Conservation (phyloP, 2,888 invertebrate species). For the Epinotia brunnichana region DNA sequence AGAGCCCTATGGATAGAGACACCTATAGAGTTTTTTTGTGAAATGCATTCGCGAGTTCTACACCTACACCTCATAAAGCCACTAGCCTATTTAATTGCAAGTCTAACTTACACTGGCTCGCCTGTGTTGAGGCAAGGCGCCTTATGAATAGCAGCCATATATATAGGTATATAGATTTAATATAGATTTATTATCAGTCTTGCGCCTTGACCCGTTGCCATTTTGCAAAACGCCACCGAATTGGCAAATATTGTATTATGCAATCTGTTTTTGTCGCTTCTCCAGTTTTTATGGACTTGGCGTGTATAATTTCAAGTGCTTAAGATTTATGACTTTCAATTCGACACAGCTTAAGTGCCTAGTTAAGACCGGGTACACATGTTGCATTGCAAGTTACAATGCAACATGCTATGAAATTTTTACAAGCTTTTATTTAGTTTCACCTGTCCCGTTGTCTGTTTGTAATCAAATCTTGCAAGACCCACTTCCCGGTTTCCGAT, state of each 20-base stretch:
- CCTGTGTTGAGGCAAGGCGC: too few relatives aligned
- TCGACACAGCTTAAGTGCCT: not conserved
- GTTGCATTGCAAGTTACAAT: not conserved
- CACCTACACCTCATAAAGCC: too few relatives aligned
- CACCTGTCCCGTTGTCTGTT: too few relatives aligned
- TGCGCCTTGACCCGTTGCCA: slow-evolving; percentile 5
- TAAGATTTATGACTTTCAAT: not conserved
- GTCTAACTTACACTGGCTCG: too few relatives aligned
- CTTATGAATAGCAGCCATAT: not conserved
- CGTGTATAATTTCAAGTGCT: not conserved
- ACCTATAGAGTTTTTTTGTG: too few relatives aligned
- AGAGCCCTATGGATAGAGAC: too few relatives aligned
- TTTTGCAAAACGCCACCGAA: slow-evolving; percentile 1
- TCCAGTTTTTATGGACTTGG: not conserved
- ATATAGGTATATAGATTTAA: not conserved
- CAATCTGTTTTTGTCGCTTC: not conserved
- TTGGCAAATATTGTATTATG: not conserved
- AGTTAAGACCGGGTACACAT: not conserved
- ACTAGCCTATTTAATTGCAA: too few relatives aligned
- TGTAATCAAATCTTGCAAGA: too few relatives aligned
- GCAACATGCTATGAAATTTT: too few relatives aligned
- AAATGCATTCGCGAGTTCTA: too few relatives aligned
- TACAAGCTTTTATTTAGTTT: too few relatives aligned
- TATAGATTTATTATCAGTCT: not conserved
- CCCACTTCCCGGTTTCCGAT: too few relatives aligned